Conservation (phyloP, 2,888 invertebrate species). For the Thymelicus sylvestris region DNA sequence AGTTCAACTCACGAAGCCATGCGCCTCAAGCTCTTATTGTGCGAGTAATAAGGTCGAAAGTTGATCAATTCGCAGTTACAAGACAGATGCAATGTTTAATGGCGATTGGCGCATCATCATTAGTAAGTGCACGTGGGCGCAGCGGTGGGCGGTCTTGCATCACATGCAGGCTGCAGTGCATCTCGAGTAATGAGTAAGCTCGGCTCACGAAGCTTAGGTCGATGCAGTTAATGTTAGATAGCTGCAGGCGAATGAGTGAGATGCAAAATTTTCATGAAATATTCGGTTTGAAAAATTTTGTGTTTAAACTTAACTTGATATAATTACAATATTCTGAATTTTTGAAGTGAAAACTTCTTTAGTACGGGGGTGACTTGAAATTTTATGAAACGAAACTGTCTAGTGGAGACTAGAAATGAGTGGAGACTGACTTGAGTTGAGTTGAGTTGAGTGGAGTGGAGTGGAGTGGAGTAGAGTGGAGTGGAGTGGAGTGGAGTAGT, state of each 20-base stretch:
- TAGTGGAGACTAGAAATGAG: too few relatives aligned
- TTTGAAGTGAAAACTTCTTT: too few relatives aligned
- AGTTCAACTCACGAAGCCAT: neutral
- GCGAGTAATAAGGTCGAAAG: neutral
- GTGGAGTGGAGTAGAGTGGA: too few relatives aligned
- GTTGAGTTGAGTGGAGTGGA: too few relatives aligned
- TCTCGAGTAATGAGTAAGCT: constrained; percentile 24
- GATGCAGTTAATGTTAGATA: neutral
- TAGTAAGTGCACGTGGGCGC: constrained; percentile 41
- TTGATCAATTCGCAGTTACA: constrained; percentile 5
- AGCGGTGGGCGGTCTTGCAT: constrained; percentile 36
- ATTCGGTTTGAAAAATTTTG: too few relatives aligned
- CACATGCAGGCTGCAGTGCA: constrained; percentile 27
- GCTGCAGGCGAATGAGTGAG: neutral
- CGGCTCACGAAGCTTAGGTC: constrained; percentile 6
- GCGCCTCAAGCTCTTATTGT: neutral
- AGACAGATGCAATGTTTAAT: constrained; percentile 22
- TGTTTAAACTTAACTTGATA: too few relatives aligned
- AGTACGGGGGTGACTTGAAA: too few relatives aligned
- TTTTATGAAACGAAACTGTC: too few relatives aligned
- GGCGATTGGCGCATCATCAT: constrained; percentile 40
- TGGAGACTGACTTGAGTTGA: too few relatives aligned
- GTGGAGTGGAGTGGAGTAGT: too few relatives aligned
- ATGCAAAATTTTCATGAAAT: neutral
- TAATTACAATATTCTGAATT: too few relatives aligned